Percentiles rank a stretch among this genome's conserved stretches.
These are phyloP conservation scores for Drosophila nasuta DNA, from an alignment of 1,140 invertebrate genomes.

Conservation along the genomic window DNA sequence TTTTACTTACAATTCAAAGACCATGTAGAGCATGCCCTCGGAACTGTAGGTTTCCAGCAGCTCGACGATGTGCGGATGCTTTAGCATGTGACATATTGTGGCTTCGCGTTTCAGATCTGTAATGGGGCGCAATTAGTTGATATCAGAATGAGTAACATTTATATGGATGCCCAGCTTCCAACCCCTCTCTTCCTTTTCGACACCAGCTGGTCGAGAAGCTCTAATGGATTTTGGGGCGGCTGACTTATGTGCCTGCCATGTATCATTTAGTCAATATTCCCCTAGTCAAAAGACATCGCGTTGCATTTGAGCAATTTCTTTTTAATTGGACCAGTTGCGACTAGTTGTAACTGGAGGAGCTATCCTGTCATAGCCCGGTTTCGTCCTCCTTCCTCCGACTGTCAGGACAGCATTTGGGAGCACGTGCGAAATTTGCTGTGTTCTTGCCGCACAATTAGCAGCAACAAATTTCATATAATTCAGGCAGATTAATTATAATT, in stretches of 20 bases:
- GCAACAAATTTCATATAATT: constrained; percentile 80
- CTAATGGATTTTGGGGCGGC: constrained; percentile 69
- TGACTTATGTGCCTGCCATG: constrained; percentile 76
- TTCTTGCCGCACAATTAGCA: constrained; percentile 64
- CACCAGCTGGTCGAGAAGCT: constrained; percentile 63
- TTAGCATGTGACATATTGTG: constrained; percentile 99
- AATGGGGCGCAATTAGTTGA: constrained; percentile 83
- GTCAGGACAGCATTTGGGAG: background rate
- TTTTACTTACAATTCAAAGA: constrained; percentile 98
- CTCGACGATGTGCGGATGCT: constrained; percentile 99
- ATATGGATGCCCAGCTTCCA: constrained; percentile 24
- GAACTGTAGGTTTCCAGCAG: constrained; percentile 99
- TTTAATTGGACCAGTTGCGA: constrained; percentile 61
- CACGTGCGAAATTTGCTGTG: constrained; percentile 48
- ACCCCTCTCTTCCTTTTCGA: background rate
- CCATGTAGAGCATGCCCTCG: constrained; percentile 99
- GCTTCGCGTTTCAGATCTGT: constrained; percentile 98
- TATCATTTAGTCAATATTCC: constrained; percentile 74
- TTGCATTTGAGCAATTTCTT: constrained; percentile 78
- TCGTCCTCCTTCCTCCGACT: background rate
- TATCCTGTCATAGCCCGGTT: constrained; percentile 1
- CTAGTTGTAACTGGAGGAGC: constrained; percentile 8
- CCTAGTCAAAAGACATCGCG: constrained; percentile 46
- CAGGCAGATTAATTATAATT: constrained; percentile 82
- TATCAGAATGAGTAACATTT: constrained; percentile 52